Evolutionary conservation across 2,797 vertebrate species (phyloP), one percentile per base, ranked within the genome.

Genomic region (Phaenicophaeus curvirostris): DNA sequence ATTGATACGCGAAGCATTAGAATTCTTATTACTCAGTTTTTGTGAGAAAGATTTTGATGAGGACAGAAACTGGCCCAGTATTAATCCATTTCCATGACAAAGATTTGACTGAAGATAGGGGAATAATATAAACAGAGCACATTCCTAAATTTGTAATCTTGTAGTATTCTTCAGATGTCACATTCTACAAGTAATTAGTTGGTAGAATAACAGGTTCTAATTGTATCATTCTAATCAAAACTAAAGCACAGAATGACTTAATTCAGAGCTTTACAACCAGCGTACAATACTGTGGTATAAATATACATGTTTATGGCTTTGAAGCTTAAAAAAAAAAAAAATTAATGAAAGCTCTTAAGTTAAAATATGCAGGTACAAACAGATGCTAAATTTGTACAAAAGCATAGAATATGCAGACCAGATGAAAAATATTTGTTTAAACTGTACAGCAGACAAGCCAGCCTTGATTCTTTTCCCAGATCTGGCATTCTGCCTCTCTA

Each of bases 391-490:
- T 96, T 97, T 96, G 93, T 96, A 93, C 87, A 89, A 95, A 86
- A 94, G 89, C 80, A 94, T 55, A 91, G 85, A 93, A 96, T 90
- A 97, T 89, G 90, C 92, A 94, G 93, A 96, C 92, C 81, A 96
- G 95, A 95, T 96, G 95, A 97, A 95, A 96, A 94, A 62, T 96
- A 96, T 96, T 97, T 97, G 93, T 96, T 97, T 95, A 97, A 96
- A 96, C 80, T 75, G 31, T 87, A 77, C 54, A 96, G 82, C 76
- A 92, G 95, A 93, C 93, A 94, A 96, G 91, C 93, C 95, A 94
- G 89, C 92, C 86, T 96, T 95, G 96, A 97, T 96, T 96, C 93
- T 79, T 95, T 95, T 94, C 95, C 96, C 95, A 95, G 95, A 77
- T 96, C 94, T 97, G 90, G 96, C 94, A 79, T 96, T 95, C 76